Percentiles rank a stretch among this genome's conserved stretches.
Evolutionary conservation across 2,797 vertebrate genomes (phyloP).

Genomic region (Platalea minor): DNA sequence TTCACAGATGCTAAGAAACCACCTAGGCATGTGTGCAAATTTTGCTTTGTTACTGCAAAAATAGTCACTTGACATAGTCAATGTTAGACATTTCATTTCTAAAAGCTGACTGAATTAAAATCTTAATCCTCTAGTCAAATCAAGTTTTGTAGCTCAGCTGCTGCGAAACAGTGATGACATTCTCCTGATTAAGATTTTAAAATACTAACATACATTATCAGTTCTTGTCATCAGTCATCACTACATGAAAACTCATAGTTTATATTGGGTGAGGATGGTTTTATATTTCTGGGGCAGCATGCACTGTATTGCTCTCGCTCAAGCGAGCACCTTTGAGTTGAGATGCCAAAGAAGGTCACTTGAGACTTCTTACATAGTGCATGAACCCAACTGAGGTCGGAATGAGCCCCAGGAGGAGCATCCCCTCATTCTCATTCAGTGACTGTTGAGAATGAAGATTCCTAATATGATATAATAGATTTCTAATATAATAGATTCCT

Average conservation of each 20-base stretch:
- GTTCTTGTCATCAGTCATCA: background rate
- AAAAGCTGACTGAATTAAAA: background rate
- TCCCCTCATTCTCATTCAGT: background rate
- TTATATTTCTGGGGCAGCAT: background rate
- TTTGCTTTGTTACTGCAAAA: background rate
- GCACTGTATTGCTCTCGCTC: background rate
- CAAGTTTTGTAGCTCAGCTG: background rate
- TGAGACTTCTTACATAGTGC: background rate
- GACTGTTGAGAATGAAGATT: background rate
- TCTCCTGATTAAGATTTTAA: background rate
- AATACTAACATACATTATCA: background rate
- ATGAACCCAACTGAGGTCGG: background rate
- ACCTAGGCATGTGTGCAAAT: background rate
- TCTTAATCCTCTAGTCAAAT: background rate
- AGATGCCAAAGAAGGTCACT: background rate
- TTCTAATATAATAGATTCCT: background rate
- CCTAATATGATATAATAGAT: background rate
- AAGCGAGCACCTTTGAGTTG: background rate
- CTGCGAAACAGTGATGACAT: background rate
- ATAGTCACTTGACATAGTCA: background rate
- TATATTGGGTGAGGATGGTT: background rate
- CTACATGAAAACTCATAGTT: background rate
- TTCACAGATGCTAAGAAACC: background rate
- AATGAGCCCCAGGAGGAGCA: background rate
- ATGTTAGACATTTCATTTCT: background rate